Evolutionary conservation across 1,140 invertebrate species (phyloP), one percentile per base, ranked within the genome.

Genomic region (Chrysomallon squamiferum): DNA sequence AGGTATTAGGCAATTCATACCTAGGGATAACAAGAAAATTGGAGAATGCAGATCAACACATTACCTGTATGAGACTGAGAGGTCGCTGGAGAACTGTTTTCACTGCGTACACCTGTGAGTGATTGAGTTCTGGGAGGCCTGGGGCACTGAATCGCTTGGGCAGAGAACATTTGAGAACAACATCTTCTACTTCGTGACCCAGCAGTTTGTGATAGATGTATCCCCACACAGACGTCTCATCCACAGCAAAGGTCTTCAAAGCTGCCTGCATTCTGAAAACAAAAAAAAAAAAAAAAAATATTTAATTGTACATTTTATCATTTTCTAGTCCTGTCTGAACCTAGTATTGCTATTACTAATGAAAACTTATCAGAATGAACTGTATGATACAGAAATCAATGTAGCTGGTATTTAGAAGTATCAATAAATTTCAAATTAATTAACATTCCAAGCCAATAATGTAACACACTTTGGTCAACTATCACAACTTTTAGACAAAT

Each of bases 91-190:
- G 88, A 0, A 97, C 97, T 81, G 98, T 96, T 82, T 98, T 98
- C 0, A 99, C 97, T n/a, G 98, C 98, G 86, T 97, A 98, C 0
- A 98, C 95, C 88, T 97, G 95, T 0, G 95, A 98, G 67, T 96
- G 90, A 86, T 99, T 99, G 6, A 99, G 88, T 81, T 99, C 97
- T 0, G 98, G 98, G 56, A 99, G 85, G 82, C 98, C 96, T 0
- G 96, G 96, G 1, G 96, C 97, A 60, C 95, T 96, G 80, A 98
- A 98, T 72, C 98, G 92, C 83, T 98, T 98, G 0, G 97, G 97
- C 15, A 97, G 86, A 66, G 95, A 92, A 72, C 92, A 93, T 65
- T 88, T 88, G 29, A 88, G 82, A 1, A 97, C 79, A 11, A 97
- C 92, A 80, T 99, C 98, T 78, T 99, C 97, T 0, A 96, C 93